Percentiles rank a stretch among this genome's conserved stretches.
Evolutionary conservation across 2,888 invertebrate species (phyloP).

Genomic region (Morinoia aosen): DNA sequence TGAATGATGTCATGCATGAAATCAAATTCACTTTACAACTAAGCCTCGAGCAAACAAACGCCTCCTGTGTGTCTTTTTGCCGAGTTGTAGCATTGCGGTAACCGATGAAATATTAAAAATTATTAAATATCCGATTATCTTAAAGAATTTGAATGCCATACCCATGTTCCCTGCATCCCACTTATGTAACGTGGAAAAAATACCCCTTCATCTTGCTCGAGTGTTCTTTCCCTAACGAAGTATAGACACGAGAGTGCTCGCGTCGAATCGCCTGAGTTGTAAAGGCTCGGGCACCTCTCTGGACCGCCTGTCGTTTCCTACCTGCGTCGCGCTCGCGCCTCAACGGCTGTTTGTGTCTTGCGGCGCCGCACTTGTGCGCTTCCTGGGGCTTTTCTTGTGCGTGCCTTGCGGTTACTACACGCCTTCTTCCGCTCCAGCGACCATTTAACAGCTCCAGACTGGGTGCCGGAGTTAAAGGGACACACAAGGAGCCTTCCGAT

Average conservation of each 20-base stretch:
- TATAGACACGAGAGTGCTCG: too few species aligned
- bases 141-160: too few species aligned
- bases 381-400: constrained; percentile 28
- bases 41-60: background rate
- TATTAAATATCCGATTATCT: too few species aligned
- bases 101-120: too few species aligned
- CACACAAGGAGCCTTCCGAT: background rate
- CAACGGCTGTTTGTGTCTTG: background rate
- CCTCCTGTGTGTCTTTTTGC: background rate
- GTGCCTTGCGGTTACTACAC: constrained; percentile 38
- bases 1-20: too few species aligned
- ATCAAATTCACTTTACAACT: background rate
- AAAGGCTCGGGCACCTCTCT: background rate
- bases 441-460: background rate
- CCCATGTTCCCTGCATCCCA: background rate
- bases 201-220: background rate
- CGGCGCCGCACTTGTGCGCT: background rate
- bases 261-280: background rate
- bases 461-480: background rate
- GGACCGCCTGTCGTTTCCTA: background rate
- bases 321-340: background rate
- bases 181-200: background rate
- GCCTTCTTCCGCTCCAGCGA: constrained; percentile 43
- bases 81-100: background rate
- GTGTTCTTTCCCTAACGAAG: too few species aligned